Evolutionary conservation across 2,888 invertebrate species (phyloP), one percentile per base, ranked within the genome.

Genomic region (Heliconius ethilla): DNA sequence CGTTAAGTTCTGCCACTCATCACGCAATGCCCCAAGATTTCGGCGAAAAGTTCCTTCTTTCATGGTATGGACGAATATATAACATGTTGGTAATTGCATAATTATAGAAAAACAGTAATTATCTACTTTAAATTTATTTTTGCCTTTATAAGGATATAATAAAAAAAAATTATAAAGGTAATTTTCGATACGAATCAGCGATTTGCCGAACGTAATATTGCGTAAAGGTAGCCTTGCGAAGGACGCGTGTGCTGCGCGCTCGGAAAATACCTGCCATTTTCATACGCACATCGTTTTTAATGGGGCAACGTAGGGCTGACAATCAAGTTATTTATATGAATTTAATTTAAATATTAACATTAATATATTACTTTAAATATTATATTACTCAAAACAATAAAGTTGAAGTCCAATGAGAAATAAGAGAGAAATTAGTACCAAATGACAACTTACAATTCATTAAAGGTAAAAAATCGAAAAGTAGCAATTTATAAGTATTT

Each of bases 221-320:
- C 85, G 87, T 86, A 91, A 91, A 82, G 81, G 78, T 86, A 89
- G 90, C 91, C 92, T 92, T 91, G 91, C 84, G 90, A 91, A 92
- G 92, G 92, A 90, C 90, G 89, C 89, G 87, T 88, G 87, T 86
- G 83, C 67, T 67, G 76, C 79, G 78, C 85, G 83, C 83, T 81
- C 84, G 86, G 89, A 90, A 91, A 91, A 90, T 86, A 84, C 83
- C 79, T 80, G 82, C 80, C 83, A 87, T 89, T 89, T 89, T 88
- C 88, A 88, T 89, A 76, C 78, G 77, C 79, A 77, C 78, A 27
- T 75, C 27, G 80, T 55, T 63, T 62, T 78, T 81, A 75, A 80
- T 76, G 29, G 76, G 62, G 55, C 70, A n/a, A 63, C 55, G 45
- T 76, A 80, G 78, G 80, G 78, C 37, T 80, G 76, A n/a, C 69